These are phyloP conservation scores for Lasiurus cinereus DNA, from an alignment of 2,113 vertebrate species.

Conservation along the genomic window DNA sequence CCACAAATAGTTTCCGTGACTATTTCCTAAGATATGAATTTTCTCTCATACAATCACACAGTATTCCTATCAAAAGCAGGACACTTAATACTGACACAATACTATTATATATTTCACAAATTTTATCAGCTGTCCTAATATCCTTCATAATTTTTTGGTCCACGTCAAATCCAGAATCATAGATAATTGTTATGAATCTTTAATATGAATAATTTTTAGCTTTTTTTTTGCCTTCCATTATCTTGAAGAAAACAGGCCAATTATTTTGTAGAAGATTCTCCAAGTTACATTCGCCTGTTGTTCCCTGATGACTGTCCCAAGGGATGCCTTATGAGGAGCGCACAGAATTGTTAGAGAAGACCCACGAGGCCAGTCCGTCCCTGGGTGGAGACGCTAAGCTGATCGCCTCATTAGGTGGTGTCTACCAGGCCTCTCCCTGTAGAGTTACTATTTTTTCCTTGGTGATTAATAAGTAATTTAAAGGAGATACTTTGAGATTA, in stretches of 20 bases:
- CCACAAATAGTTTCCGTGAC: not conserved
- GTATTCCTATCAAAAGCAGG: not conserved
- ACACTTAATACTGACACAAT: not conserved
- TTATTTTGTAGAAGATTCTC: not conserved
- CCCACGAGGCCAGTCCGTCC: not conserved
- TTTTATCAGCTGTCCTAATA: not conserved
- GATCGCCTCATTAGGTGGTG: not conserved
- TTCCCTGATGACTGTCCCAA: not conserved
- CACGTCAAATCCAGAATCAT: not conserved
- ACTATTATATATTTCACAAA: not conserved
- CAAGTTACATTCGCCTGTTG: not conserved
- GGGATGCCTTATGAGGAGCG: fast-evolving
- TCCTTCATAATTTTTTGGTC: not conserved
- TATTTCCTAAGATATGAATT: not conserved
- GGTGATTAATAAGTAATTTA: slow-evolving; percentile 57
- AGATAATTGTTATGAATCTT: not conserved
- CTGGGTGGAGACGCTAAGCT: not conserved
- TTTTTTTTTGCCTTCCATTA: not conserved
- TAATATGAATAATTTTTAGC: not conserved
- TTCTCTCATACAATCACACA: not conserved
- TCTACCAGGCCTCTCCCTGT: not conserved
- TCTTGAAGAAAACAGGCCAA: not conserved
- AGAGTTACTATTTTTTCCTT: slow-evolving; percentile 43
- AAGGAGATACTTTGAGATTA: slow-evolving; percentile 61
- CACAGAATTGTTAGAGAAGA: not conserved